Conservation (phyloP, 2,113 vertebrate species). For the Kryptolebias marmoratus region DNA sequence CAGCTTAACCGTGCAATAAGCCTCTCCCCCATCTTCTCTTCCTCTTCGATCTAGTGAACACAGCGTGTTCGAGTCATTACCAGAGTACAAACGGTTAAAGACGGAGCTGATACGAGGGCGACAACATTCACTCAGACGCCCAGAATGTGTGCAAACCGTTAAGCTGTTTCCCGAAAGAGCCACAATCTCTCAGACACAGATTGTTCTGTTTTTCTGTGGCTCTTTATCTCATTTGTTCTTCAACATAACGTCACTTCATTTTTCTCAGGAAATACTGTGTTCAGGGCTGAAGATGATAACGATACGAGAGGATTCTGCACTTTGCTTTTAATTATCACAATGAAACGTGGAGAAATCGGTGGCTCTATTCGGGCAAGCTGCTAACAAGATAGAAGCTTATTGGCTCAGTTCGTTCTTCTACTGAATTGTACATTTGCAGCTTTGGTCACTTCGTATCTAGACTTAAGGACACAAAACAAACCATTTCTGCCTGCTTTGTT, state of each 20-base stretch:
- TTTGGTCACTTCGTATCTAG: too few relatives aligned
- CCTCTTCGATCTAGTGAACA: constrained; percentile 63
- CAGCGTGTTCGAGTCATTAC: constrained; percentile 70
- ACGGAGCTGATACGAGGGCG: constrained; percentile 50
- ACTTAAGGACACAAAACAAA: too few relatives aligned
- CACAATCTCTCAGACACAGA: constrained; percentile 3
- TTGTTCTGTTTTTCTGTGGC: not conserved
- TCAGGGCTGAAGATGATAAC: too few relatives aligned
- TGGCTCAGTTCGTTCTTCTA: too few relatives aligned
- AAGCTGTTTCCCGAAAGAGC: not conserved
- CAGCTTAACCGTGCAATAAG: constrained; percentile 69
- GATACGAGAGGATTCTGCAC: too few relatives aligned
- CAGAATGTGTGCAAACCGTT: constrained; percentile 33
- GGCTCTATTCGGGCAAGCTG: too few relatives aligned
- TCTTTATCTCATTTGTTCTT: not conserved
- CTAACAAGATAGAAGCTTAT: too few relatives aligned
- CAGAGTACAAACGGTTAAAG: constrained; percentile 68
- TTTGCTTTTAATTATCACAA: too few relatives aligned
- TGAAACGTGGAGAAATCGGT: too few relatives aligned
- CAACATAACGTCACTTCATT: not conserved
- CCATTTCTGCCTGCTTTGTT: too few relatives aligned
- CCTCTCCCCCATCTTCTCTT: constrained; percentile 49
- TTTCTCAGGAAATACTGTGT: too few relatives aligned
- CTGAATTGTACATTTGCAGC: too few relatives aligned
- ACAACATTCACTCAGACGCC: constrained; percentile 36